phyloP scores from a whole-genome alignment of 1,140 invertebrate species.

The Hyposmocoma kahamanoa region DNA sequence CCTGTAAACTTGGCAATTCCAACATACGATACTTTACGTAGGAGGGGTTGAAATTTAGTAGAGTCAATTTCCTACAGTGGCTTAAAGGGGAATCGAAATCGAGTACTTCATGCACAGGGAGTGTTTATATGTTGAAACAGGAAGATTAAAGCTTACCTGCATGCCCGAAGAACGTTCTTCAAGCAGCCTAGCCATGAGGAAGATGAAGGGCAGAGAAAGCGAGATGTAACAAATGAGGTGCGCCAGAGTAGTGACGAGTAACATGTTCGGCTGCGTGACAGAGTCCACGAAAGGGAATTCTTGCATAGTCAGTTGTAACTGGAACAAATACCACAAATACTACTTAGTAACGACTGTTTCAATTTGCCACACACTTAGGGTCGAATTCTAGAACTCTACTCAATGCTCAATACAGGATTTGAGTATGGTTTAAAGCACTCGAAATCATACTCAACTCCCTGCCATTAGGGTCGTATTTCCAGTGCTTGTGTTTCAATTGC shows the following conservation, averaged over 20 bases:
- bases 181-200: slow-evolving; percentile 31
- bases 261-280: not conserved
- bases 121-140: too few relatives aligned
- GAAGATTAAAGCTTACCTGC: slow-evolving; percentile 37
- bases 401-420: not conserved
- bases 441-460: too few relatives aligned
- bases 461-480: too few relatives aligned
- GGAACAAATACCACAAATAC: slow-evolving; percentile 6
- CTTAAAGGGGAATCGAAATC: too few relatives aligned
- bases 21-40: too few relatives aligned
- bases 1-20: too few relatives aligned
- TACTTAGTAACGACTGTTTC: not conserved
- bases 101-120: too few relatives aligned
- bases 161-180: slow-evolving; percentile 40
- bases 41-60: too few relatives aligned
- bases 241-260: slow-evolving; percentile 5
- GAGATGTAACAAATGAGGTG: slow-evolving; percentile 19
- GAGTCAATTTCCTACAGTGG: too few relatives aligned
- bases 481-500: too few relatives aligned
- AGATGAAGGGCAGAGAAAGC: slow-evolving; percentile 33
- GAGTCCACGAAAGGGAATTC: slow-evolving; percentile 38
- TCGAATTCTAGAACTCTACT: not conserved
- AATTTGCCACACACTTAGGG: not conserved
- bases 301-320: slow-evolving; percentile 36
- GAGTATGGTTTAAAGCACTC: too few relatives aligned